phyloP scores from a whole-genome alignment of 2,888 invertebrate genomes.

The Priapulus caudatus region DNA sequence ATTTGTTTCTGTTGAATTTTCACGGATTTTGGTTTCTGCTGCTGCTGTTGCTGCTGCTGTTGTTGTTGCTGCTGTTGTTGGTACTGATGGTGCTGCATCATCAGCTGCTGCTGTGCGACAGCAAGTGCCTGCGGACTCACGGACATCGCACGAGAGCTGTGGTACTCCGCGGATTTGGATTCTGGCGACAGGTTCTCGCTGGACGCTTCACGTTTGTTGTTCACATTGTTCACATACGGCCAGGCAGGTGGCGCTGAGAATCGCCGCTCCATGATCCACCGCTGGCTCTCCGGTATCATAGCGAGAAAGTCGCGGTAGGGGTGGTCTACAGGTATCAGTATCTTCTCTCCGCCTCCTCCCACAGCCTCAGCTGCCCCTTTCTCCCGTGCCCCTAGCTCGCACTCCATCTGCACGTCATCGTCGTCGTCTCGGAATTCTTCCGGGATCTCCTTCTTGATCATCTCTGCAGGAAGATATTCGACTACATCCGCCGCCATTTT shows the following conservation, averaged over 20 bases:
- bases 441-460: background rate
- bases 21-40: background rate
- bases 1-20: constrained; percentile 1
- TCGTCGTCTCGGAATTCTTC: no score
- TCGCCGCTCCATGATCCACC: constrained; percentile 1
- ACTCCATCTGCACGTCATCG: no score
- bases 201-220: no score
- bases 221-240: no score
- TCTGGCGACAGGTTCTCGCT: background rate
- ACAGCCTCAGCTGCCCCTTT: background rate
- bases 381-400: background rate
- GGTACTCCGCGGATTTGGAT: background rate
- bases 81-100: background rate
- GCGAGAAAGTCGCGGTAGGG: background rate
- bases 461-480: background rate
- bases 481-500: background rate
- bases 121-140: background rate
- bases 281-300: constrained; percentile 1
- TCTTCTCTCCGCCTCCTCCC: background rate
- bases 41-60: constrained; percentile 3
- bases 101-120: constrained; percentile 1
- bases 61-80: background rate
- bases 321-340: background rate
- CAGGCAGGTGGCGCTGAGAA: background rate
- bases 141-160: background rate